These are phyloP conservation scores for Diarsia brunnea DNA, from an alignment of 2,888 invertebrate species.

Conservation along the genomic window DNA sequence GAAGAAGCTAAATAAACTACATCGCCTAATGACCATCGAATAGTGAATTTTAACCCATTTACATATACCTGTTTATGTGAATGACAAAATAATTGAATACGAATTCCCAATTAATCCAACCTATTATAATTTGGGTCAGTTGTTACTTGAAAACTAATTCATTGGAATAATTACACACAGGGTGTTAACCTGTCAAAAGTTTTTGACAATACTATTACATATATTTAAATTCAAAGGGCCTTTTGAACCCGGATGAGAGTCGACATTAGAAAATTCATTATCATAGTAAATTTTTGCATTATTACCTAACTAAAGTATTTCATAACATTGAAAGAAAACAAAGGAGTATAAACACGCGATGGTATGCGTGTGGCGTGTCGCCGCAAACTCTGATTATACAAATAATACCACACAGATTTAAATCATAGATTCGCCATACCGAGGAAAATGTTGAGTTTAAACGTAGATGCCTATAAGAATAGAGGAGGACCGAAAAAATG, in stretches of 20 bases:
- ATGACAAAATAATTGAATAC: constrained; percentile 11
- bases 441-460: background rate
- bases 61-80: background rate
- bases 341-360: constrained; percentile 41
- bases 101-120: background rate
- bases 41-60: background rate
- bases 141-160: background rate
- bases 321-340: constrained; percentile 41
- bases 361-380: constrained; percentile 39
- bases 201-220: background rate
- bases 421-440: background rate
- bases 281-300: constrained; percentile 13
- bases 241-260: constrained; percentile 7
- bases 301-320: constrained; percentile 41
- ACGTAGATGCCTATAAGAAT: background rate
- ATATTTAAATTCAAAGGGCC: background rate
- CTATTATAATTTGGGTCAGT: background rate
- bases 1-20: too few species aligned
- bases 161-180: background rate
- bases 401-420: background rate
- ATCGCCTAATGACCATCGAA: background rate
- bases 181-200: background rate
- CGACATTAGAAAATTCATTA: constrained; percentile 19
- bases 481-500: too few species aligned
- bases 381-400: constrained; percentile 20